Conservation (phyloP, 1,140 invertebrate species). For the Nasonia vitripennis region DNA sequence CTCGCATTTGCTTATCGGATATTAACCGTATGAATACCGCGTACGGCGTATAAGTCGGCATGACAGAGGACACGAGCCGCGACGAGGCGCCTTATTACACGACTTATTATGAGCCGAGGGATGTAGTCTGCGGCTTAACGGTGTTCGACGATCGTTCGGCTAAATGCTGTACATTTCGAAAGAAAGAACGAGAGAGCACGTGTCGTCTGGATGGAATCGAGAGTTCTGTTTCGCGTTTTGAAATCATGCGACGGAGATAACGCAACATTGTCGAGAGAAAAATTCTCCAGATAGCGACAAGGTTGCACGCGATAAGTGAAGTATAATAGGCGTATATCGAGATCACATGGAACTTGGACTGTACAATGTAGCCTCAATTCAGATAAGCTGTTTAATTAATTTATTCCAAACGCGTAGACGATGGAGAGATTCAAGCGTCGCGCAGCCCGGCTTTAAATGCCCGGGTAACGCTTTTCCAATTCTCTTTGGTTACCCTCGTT, state of each 20-base stretch:
- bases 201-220: not conserved
- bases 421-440: slow-evolving; percentile 21
- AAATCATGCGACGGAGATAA: not conserved
- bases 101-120: slow-evolving; percentile 15
- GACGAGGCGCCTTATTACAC: not conserved
- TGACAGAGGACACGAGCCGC: slow-evolving; percentile 56
- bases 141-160: not conserved
- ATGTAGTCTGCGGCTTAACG: not conserved
- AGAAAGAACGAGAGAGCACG: not conserved
- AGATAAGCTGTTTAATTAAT: slow-evolving; percentile 21
- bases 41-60: slow-evolving; percentile 32
- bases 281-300: not conserved
- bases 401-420: slow-evolving; percentile 28
- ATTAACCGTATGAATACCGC: slow-evolving; percentile 48
- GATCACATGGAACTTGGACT: not conserved
- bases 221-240: not conserved
- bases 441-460: not conserved
- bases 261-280: too few species aligned
- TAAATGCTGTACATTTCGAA: not conserved
- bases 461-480: slow-evolving; percentile 63
- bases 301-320: not conserved
- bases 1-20: slow-evolving; percentile 61
- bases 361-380: not conserved
- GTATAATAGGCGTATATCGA: not conserved
- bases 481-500: slow-evolving; percentile 67